These are phyloP conservation scores for Phaethon lepturus DNA, from an alignment of 2,113 vertebrate species.

Conservation along the genomic window DNA sequence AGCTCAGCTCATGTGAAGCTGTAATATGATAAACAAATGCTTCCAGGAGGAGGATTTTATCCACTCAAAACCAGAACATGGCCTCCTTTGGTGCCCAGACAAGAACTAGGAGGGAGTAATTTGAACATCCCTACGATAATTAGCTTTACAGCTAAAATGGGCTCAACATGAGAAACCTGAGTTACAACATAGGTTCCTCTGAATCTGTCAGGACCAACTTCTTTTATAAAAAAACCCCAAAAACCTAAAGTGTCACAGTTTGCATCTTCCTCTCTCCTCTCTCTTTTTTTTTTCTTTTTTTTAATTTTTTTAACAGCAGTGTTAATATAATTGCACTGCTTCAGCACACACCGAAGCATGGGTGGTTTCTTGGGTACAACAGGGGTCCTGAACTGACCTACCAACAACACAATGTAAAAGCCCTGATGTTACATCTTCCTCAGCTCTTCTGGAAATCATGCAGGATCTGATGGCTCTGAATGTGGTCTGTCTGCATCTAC, in stretches of 20 bases:
- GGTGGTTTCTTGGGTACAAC: not conserved
- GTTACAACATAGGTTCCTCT: slow-evolving; percentile 15
- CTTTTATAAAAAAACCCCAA: not conserved
- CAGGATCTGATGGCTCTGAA: not conserved
- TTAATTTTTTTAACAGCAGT: not conserved
- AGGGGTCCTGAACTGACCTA: not conserved
- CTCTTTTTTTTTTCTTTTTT: not conserved
- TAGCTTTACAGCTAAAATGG: slow-evolving; percentile 74
- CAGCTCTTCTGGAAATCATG: not conserved
- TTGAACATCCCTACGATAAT: slow-evolving; percentile 75
- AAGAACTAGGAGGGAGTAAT: slow-evolving; percentile 64
- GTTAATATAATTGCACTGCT: not conserved
- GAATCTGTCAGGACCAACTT: slow-evolving; percentile 7
- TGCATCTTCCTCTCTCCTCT: not conserved
- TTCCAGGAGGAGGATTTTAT: slow-evolving; percentile 86
- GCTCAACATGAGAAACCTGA: slow-evolving; percentile 66
- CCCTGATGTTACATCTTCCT: not conserved
- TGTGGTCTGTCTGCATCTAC: accelerated
- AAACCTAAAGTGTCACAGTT: not conserved
- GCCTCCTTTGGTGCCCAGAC: slow-evolving; percentile 60
- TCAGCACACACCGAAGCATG: not conserved
- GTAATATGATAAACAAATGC: slow-evolving; percentile 94
- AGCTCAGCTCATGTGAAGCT: slow-evolving; percentile 87
- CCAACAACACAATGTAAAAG: not conserved
- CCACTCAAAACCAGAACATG: slow-evolving; percentile 78